Conservation (phyloP, 2,113 vertebrate genomes). For the Eudyptes chrysolophus region DNA sequence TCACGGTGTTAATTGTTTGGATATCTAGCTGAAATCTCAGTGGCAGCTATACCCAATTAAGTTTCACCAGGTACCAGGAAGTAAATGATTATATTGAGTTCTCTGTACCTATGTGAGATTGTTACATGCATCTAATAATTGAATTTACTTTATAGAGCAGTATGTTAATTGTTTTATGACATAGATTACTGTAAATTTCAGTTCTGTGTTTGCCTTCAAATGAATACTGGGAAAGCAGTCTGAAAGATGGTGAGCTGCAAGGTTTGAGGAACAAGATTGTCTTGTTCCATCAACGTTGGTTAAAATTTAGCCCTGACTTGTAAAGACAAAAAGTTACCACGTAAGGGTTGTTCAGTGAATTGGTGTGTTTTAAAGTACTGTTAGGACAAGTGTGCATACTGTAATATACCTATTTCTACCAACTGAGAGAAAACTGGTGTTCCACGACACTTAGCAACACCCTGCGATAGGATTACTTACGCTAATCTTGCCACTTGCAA, state of each 20-base stretch:
- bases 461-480: not conserved
- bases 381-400: not conserved
- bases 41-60: constrained; percentile 29
- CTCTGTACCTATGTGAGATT: not conserved
- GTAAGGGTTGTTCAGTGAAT: not conserved
- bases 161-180: constrained; percentile 1
- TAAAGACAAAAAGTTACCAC: not conserved
- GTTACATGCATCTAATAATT: constrained; percentile 1
- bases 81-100: constrained; percentile 14
- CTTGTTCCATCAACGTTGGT: not conserved
- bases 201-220: not conserved
- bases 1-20: constrained; percentile 48
- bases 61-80: not conserved
- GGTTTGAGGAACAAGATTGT: not conserved
- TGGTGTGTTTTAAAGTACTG: not conserved
- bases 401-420: not conserved
- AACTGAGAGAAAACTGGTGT: not conserved
- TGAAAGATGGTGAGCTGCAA: not conserved
- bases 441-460: not conserved
- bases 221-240: not conserved
- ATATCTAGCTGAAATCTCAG: constrained; percentile 38
- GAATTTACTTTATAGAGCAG: not conserved
- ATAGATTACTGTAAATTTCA: not conserved
- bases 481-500: not conserved
- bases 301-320: not conserved